phyloP scores from a whole-genome alignment of 2,797 vertebrate genomes.

The Hephaestus fuliginosus region DNA sequence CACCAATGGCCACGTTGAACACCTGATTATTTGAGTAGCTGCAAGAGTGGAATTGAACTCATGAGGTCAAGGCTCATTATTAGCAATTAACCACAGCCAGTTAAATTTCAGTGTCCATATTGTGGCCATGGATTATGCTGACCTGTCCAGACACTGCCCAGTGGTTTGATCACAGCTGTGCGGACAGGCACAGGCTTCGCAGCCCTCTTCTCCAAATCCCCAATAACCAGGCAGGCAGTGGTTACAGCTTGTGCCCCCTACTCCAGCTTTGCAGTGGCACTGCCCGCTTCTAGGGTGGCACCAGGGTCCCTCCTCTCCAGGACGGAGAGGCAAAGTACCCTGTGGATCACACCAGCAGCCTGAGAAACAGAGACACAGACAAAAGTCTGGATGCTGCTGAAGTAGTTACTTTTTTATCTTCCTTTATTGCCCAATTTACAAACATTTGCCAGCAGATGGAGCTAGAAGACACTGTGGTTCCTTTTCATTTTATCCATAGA shows the following conservation, averaged over 20 bases:
- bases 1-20: conserved; percentile 88
- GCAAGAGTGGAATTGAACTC: conserved; percentile 33
- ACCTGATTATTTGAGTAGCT: conserved; percentile 85
- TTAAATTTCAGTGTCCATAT: background rate
- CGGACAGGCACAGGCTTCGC: conserved; percentile 87
- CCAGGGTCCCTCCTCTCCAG: conserved; percentile 74
- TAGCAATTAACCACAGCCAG: background rate
- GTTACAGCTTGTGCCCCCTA: conserved; percentile 86
- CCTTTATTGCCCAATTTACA: background rate
- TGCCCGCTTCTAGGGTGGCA: conserved; percentile 91
- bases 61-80: background rate
- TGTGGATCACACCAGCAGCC: conserved; percentile 89
- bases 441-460: conserved; percentile 44
- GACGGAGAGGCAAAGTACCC: conserved; percentile 82
- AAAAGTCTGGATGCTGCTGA: background rate
- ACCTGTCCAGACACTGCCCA: conserved; percentile 88
- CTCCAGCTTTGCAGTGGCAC: conserved; percentile 91
- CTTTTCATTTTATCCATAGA: background rate
- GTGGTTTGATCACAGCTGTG: conserved; percentile 86
- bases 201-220: conserved; percentile 90
- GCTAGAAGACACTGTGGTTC: conserved; percentile 8
- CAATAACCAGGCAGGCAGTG: conserved; percentile 89
- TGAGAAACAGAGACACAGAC: conserved; percentile 60
- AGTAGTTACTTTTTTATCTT: background rate
- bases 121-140: conserved; percentile 13